A percentile compares a stretch with the other conserved stretches of the same genome.
Evolutionary conservation across 23 tunicate species (phyloP).

Genomic region (Halocynthia aurantium): DNA sequence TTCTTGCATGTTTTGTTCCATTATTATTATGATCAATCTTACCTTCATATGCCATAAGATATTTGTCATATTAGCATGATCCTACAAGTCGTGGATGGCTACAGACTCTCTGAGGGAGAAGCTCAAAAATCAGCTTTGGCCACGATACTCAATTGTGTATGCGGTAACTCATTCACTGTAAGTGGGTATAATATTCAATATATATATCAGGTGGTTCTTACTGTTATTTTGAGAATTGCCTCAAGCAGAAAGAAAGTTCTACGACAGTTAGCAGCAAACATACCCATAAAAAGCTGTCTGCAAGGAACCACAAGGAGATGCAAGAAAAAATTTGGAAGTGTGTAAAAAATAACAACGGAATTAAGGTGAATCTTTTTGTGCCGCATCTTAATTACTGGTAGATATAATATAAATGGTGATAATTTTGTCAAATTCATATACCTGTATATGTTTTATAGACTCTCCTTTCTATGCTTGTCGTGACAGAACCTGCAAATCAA

Average conservation of each 20-base stretch:
- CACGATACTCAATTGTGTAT: conserved; percentile 57
- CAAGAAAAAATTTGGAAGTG: conserved; percentile 41
- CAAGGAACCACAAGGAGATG: conserved; percentile 28
- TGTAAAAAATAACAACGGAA: conserved; percentile 58
- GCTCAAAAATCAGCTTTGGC: conserved; percentile 61
- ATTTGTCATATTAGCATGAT: conserved; percentile 19
- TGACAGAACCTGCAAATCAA: conserved; percentile 48
- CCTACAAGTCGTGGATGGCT: conserved; percentile 45
- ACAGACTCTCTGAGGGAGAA: conserved; percentile 44
- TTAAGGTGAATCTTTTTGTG: conserved; percentile 15
- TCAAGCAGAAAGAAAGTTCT: no score
- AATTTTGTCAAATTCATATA: no score
- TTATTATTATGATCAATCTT: no score
- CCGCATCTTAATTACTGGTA: no score
- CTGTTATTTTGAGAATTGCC: no score
- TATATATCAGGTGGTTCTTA: no score
- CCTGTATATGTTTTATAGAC: conserved; percentile 4
- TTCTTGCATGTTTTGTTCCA: no score
- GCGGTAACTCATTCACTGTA: conserved; percentile 8
- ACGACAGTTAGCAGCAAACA: no score
- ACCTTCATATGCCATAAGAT: neutral
- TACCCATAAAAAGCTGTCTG: conserved; percentile 16
- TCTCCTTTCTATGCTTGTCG: conserved; percentile 34
- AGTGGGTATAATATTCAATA: no score
- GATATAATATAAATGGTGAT: no score